A percentile compares a stretch with the other conserved stretches of the same genome.
Conservation (phyloP, 2,888 invertebrate species). For the Andrena bicolor region DNA sequence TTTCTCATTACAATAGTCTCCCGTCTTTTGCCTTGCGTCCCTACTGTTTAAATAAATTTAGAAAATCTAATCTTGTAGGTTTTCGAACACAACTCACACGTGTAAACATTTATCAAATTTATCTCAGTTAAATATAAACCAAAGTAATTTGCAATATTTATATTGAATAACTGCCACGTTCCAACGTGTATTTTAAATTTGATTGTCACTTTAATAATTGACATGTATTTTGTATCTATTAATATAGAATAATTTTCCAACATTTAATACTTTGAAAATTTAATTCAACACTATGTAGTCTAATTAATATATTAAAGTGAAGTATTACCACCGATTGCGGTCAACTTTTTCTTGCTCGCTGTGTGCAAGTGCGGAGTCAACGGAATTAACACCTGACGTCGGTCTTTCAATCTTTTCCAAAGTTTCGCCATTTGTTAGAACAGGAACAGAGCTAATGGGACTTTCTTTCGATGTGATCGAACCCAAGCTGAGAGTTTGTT, state of each 20-base stretch:
- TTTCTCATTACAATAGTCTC: slow-evolving; percentile 24
- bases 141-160: too few species aligned
- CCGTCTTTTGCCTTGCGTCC: slow-evolving; percentile 23
- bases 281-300: neutral
- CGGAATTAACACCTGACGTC: slow-evolving; percentile 56
- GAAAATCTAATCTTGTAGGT: too few species aligned
- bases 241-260: neutral
- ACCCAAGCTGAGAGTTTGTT: slow-evolving; percentile 75
- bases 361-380: neutral
- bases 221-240: neutral
- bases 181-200: neutral
- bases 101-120: too few species aligned
- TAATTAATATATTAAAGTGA: neutral
- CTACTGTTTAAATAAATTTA: slow-evolving; percentile 7
- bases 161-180: too few species aligned
- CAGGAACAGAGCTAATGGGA: slow-evolving; percentile 86
- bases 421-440: slow-evolving; percentile 74
- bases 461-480: slow-evolving; percentile 86
- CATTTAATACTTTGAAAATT: neutral
- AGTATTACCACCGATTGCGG: slow-evolving; percentile 20
- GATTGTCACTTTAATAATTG: neutral
- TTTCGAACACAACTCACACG: too few species aligned
- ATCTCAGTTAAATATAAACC: too few species aligned
- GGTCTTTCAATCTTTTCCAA: slow-evolving; percentile 86
- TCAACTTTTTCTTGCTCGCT: slow-evolving; percentile 18